Evolutionary conservation across 2,888 invertebrate genomes (phyloP), one percentile per base, ranked within the genome.

Genomic region (Calephelis perditalis): DNA sequence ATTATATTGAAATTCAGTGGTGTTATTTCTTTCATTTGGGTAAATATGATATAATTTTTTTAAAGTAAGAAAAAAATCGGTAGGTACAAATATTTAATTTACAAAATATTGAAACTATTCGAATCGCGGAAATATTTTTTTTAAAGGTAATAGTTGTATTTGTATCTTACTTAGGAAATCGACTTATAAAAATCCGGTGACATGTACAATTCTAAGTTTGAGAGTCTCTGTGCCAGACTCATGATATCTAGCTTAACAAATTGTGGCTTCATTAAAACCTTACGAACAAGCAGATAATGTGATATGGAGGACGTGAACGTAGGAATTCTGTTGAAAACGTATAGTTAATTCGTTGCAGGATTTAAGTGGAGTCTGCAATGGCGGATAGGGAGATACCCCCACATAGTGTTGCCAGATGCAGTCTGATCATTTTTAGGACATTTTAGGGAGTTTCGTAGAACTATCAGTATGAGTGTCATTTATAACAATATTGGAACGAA

Each of bases 361-460:
- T 71, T 67, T 69, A 69, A 71, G 71, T 71, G 70, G 69, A 73
- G 72, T 70, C 74, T 72, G 74, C 73, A 72, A 76, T 75, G 74
- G 74, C 73, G 75, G 66, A 56, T 63, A 73, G 70, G 69, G 68
- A 68, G 67, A 63, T 46, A 40, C 64, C 63, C 66, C 67, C 64
- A 55, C 40, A 12, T 11, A 35, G 52, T 10, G 26, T 52, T 52
- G 11, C 35, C 52, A 52, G 35, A 11, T 52, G 2, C 10, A 10
- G 10, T 10, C 10, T 52, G 35, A 36, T 11, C 3, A 36, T 10
- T 35, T 11, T 52, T 35, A 35, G 52, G 52, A 52, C 52, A 52
- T 52, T 35, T 52, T 15, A 35, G 10, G 11, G 9, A 26, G 8
- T 26, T 49, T 49, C 5, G 4, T 49, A 47, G 12, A 15, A 47